phyloP scores from a whole-genome alignment of 2,888 invertebrate species.

The Agrochola lota region DNA sequence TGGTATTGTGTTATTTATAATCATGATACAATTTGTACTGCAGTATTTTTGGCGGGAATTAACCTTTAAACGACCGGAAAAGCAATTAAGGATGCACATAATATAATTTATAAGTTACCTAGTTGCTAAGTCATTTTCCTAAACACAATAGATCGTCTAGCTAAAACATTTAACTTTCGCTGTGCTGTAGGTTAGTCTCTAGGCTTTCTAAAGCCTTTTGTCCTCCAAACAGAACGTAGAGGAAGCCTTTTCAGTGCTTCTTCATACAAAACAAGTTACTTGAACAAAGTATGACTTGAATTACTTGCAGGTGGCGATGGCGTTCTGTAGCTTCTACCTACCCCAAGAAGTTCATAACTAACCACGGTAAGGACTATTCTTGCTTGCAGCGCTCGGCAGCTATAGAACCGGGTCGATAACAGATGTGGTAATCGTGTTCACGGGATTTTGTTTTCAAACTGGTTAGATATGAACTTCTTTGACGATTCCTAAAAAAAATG shows the following conservation, averaged over 20 bases:
- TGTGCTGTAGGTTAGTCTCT: constrained; percentile 3
- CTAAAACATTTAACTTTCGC: constrained; percentile 16
- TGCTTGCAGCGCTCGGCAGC: too few relatives aligned
- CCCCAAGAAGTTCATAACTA: too few relatives aligned
- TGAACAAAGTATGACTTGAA: constrained; percentile 18
- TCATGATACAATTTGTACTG: constrained; percentile 37
- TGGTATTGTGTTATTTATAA: constrained; percentile 32
- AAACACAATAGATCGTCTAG: constrained; percentile 27
- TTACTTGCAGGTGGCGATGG: neutral
- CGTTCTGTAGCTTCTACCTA: neutral
- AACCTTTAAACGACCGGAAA: constrained; percentile 28
- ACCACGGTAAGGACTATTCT: too few relatives aligned
- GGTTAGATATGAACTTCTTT: too few relatives aligned
- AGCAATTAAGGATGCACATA: constrained; percentile 10
- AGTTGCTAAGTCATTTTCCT: constrained; percentile 21
- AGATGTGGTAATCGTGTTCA: too few relatives aligned
- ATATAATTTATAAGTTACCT: constrained; percentile 2
- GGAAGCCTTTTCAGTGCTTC: constrained; percentile 27
- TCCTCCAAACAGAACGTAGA: constrained; percentile 20
- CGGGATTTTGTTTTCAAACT: too few relatives aligned
- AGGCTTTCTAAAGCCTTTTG: constrained; percentile 35
- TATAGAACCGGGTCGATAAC: too few relatives aligned
- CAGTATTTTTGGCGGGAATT: constrained; percentile 36
- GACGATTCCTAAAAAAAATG: too few relatives aligned
- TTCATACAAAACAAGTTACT: constrained; percentile 22